Base-by-base conservation (phyloP, 2,797 vertebrate genomes). In the Eidolon dupreanum region DNA sequence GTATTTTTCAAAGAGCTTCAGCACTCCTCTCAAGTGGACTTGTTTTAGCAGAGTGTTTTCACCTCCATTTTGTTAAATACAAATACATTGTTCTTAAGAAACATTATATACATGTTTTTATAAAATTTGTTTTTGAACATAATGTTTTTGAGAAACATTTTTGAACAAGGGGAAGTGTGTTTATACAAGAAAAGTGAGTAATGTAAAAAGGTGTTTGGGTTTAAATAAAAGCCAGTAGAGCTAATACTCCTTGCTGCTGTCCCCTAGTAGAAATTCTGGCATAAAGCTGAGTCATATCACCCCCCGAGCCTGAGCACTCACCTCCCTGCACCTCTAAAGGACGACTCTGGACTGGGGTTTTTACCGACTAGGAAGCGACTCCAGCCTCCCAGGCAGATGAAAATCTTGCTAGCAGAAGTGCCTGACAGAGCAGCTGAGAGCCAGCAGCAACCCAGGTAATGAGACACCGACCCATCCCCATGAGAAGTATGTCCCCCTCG, bases 71-170 rank as follows among this genome's bases (percentile, higher is more conserved):
- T 70, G 77, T 20, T 70, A 84, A 74, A 61, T 41, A 46, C 24
- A 83, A 70, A 75, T 19, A 61, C 3, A 46, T 36, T 53, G 26
- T 65, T 53, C 33, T 36, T 61, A 71, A 66, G 55, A 88, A 53
- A 63, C 26, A 71, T 43, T 13, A 53, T 38, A 28, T 33, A 36
- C 3, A 51, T 77, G 20, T 66, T 70, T 75, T 59, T 7, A 33
- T 51, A 68, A 70, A 88, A 77, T 26, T 79, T 61, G 28, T 16
- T 71, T 59, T 95, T 38, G 2, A 92, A 68, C 20, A 59, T 38
- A 43, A 43, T 33, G 28, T 31, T 57, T 61, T 75, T 75, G 51
- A 92, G 68, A 82, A 68, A 68, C 24, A 63, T 31, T 86, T 43
- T 68, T 83, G 24, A 70, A 68, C 61, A 19, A 24, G 17, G 9